Base-by-base conservation (phyloP, 2,113 vertebrate species). In the Dascyllus trimaculatus region DNA sequence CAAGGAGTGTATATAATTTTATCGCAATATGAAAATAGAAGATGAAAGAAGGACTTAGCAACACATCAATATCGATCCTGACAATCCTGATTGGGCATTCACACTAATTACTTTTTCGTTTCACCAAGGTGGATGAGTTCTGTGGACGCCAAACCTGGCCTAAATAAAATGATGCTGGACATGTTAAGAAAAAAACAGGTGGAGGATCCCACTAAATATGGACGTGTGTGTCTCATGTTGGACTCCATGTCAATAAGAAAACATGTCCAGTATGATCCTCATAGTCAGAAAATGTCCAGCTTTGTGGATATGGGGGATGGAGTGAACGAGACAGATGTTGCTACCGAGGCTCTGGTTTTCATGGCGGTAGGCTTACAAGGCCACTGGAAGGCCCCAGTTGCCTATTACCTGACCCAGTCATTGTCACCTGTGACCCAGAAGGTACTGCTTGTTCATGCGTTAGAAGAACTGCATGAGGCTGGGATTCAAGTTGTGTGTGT, bases 291-390 rank as follows among this genome's bases (percentile, higher is more conserved):
- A 38, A 74, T 84, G 75, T 65, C 71, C 60, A 78, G 70, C 21
- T 87, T 74, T 85, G 79, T 90, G 26, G 81, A 88, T 22, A 59
- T 85, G 57, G 76, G 72, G 13, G 58, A 82, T 78, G 32, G 71
- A 1, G 25, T 53, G 1, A 52, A 72, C 64, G 76, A 73, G 35
- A 66, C 62, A 15, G 63, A 87, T 40, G 40, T 89, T 51, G 82
- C 74, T 9, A 54, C 52, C 14, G 53, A 29, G 13, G 67, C 71
- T 51, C 35, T 73, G 83, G 25, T 88, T 79, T 71, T 78, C 25
- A 75, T 86, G 78, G 75, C 88, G 11, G 85, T 76, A 6, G 85
- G 75, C 18, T 22, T 79, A 5, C 58, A 35, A 63, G 26, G 26
- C 26, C 26, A 29, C 26, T 29, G 26, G 26, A 29, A 29, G 67